Conservation (phyloP, 2,113 vertebrate species). For the Bufo bufo region DNA sequence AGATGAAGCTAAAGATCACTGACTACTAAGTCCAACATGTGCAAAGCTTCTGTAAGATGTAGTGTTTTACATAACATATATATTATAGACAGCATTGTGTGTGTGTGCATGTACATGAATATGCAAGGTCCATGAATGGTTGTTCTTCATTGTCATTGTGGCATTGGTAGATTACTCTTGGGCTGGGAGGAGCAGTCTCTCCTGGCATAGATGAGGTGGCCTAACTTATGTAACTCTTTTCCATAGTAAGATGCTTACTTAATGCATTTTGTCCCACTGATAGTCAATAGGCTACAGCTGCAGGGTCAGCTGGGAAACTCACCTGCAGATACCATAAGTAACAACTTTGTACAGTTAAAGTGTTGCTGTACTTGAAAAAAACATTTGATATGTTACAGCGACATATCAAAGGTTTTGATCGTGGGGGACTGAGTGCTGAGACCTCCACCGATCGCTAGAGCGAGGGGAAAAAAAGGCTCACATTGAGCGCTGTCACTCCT, state of each 20-base stretch:
- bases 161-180: conserved; percentile 40
- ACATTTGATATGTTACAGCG: no score
- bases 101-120: conserved; percentile 31
- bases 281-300: background rate
- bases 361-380: no score
- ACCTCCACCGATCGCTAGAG: no score
- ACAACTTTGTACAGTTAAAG: no score
- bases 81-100: conserved; percentile 27
- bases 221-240: conserved; percentile 41
- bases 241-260: background rate
- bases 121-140: conserved; percentile 3
- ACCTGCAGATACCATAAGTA: background rate
- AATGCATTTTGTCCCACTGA: background rate
- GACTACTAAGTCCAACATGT: background rate
- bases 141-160: conserved; percentile 31
- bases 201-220: conserved; percentile 53
- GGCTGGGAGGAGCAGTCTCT: conserved; percentile 44
- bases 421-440: no score
- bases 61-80: conserved; percentile 44
- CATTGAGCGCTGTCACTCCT: no score
- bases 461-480: no score
- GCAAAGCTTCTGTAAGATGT: conserved; percentile 30
- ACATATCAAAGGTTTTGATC: no score
- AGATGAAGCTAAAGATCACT: background rate
- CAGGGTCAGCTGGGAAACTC: background rate